Conservation (phyloP, 2,113 vertebrate genomes). For the Cromileptes altivelis region DNA sequence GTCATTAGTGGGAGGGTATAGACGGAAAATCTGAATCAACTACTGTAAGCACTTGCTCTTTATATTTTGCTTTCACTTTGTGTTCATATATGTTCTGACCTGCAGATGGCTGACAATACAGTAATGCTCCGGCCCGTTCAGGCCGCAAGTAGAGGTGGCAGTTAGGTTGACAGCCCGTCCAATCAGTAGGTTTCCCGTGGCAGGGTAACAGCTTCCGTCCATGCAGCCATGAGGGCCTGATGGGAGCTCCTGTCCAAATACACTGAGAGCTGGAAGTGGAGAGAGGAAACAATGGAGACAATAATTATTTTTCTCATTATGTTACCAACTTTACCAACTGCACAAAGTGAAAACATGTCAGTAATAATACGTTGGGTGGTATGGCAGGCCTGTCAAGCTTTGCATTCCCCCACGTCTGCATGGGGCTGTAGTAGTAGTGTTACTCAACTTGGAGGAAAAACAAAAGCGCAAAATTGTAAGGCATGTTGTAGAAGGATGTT, state of each 20-base stretch:
- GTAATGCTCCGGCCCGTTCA: conserved; percentile 81
- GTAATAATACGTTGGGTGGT: background rate
- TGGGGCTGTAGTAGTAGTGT: no score
- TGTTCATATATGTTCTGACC: conserved; percentile 68
- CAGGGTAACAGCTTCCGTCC: conserved; percentile 86
- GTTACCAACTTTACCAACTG: background rate
- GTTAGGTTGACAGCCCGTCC: conserved; percentile 83
- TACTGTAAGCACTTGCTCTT: background rate
- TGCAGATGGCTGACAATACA: conserved; percentile 91
- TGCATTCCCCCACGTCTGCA: no score
- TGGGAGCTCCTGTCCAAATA: conserved; percentile 79
- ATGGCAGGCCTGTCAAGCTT: no score
- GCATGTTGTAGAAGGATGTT: no score
- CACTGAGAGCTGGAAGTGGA: conserved; percentile 47
- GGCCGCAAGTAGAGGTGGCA: conserved; percentile 87
- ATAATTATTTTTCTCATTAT: background rate
- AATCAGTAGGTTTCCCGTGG: conserved; percentile 89
- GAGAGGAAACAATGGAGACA: background rate
- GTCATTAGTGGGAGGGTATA: background rate
- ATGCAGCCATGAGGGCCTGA: conserved; percentile 86
- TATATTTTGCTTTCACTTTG: background rate
- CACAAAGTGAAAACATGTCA: background rate
- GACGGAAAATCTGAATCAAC: background rate
- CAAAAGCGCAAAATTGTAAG: no score
- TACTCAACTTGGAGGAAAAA: no score